Evolutionary conservation across 2,888 invertebrate genomes (phyloP), one percentile per base, ranked within the genome.

Genomic region (Marronus borbonicus): DNA sequence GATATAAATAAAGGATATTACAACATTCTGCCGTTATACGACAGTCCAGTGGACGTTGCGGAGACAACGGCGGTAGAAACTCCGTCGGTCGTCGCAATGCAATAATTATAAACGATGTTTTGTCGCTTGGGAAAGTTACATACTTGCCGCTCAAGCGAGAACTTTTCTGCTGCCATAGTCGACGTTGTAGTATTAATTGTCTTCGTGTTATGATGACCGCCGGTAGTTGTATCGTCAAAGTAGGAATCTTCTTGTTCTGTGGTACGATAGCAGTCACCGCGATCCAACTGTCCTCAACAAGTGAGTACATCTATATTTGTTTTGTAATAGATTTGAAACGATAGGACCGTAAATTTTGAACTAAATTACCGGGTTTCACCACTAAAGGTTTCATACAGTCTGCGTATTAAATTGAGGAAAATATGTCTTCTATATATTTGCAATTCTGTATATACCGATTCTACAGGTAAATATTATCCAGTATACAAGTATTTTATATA

Each of bases 91-190:
- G 44, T 14, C n/a, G 58, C 58, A 58, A 72, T 72, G 72, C 36
- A 58, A 72, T 72, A 55, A 72, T 72, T 58, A 31, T 31, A 55
- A 7, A 44, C 72, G 39, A 72, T 72, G 55, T 36, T 31, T 72
- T 72, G 72, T 58, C 58, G 55, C 39, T 60, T 72, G 72, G 28
- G 72, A 72, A 72, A 72, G 72, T 72, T 72, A 39, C 72, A 39
- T 17, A 39, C 39, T 58, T 12, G 20, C 55, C 39, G 58, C n/a
- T n/a, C 20, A 20, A 58, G 58, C 72, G 58, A 52, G 72, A 72
- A 55, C 58, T 72, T 50, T 72, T 72, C 72, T 72, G 52, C 36
- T 72, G 3, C 14, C 62, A 28, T 62, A 31, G 62, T 20, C 5
- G 5, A 31, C 44, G 44, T 12, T 8, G 44, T 44, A 10, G 44